phyloP scores from a whole-genome alignment of 2,888 invertebrate species.

The Leucoma salicis region DNA sequence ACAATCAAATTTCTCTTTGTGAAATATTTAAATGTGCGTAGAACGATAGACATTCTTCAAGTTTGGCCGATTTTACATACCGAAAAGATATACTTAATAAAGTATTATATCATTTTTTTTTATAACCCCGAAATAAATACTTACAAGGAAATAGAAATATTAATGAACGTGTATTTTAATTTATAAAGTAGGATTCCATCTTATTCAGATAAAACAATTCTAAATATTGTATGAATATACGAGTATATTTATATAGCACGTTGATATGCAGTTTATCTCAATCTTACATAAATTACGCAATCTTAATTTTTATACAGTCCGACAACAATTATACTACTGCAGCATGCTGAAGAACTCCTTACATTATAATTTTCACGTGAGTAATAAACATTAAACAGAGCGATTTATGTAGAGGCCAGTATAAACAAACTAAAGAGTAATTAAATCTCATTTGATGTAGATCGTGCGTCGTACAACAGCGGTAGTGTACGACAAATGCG shows the following conservation, averaged over 20 bases:
- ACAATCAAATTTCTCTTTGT: no score
- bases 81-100: no score
- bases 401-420: constrained; percentile 23
- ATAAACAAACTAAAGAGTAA: constrained; percentile 71
- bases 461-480: constrained; percentile 61
- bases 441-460: constrained; percentile 67
- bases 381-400: constrained; percentile 35
- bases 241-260: constrained; percentile 1
- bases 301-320: constrained; percentile 7
- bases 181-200: neutral
- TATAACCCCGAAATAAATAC: neutral
- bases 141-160: neutral
- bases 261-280: neutral
- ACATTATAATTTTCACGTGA: constrained; percentile 24
- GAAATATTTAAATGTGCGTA: no score
- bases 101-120: no score
- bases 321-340: constrained; percentile 13
- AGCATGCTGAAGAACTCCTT: constrained; percentile 18
- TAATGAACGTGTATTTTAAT: neutral
- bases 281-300: constrained; percentile 1
- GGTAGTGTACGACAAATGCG: constrained; percentile 35
- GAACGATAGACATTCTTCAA: no score
- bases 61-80: no score
- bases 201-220: neutral
- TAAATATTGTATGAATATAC: neutral